Conservation (phyloP, 2,888 invertebrate genomes). For the Apoderus coryli region DNA sequence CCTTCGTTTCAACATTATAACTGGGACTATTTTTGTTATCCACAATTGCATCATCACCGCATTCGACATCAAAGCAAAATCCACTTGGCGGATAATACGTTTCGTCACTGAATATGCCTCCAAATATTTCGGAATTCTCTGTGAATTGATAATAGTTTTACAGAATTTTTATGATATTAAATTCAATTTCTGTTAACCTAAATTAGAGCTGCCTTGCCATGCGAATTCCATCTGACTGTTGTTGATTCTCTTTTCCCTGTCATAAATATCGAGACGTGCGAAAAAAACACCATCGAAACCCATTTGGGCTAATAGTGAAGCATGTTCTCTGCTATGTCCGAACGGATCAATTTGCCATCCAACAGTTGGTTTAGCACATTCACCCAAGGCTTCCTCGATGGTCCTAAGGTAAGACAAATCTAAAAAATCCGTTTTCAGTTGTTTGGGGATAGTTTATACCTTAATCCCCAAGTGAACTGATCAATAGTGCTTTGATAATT, state of each 20-base stretch:
- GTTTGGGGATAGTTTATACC: conserved; percentile 27
- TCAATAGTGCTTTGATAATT: conserved; percentile 56
- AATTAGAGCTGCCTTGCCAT: conserved; percentile 47
- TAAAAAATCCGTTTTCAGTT: conserved; percentile 7
- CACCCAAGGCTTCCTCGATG: conserved; percentile 53
- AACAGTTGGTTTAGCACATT: conserved; percentile 58
- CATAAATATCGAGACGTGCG: conserved; percentile 52
- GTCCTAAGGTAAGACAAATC: conserved; percentile 32
- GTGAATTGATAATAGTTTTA: too few species aligned
- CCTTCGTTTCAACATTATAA: conserved; percentile 66
- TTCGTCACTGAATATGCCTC: conserved; percentile 67
- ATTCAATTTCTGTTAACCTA: too few species aligned
- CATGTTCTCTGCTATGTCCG: conserved; percentile 61
- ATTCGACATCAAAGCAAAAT: conserved; percentile 85
- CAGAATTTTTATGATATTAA: too few species aligned
- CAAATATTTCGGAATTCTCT: too few species aligned
- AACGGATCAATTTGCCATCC: conserved; percentile 85
- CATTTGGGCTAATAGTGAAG: conserved; percentile 47
- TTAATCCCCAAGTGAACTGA: conserved; percentile 52
- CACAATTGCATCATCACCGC: conserved; percentile 71
- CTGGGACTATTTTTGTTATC: conserved; percentile 68
- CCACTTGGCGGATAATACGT: conserved; percentile 75
- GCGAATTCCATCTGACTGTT: conserved; percentile 52
- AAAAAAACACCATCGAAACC: conserved; percentile 61
- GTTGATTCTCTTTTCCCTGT: conserved; percentile 40